Evolutionary conservation across 2,113 vertebrate species (phyloP).

Genomic region (Theropithecus gelada): DNA sequence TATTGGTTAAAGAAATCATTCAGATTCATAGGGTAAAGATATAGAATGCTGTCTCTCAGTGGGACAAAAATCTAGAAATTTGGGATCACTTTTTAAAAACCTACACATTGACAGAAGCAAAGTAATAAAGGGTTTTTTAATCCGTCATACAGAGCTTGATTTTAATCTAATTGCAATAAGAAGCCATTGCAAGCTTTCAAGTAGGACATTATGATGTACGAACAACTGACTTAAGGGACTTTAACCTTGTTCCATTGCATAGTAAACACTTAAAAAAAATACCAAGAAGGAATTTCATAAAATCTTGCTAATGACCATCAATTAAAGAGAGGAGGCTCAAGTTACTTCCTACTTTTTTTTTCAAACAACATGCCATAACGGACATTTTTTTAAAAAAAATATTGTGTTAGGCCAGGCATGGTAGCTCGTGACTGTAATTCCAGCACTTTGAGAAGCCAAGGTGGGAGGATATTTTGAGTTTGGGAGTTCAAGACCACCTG

Average conservation of each 20-base stretch:
- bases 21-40: not conserved
- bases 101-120: not conserved
- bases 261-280: not conserved
- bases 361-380: not conserved
- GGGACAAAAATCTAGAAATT: not conserved
- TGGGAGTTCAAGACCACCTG: too few relatives aligned
- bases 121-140: not conserved
- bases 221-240: not conserved
- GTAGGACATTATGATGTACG: not conserved
- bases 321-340: not conserved
- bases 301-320: not conserved
- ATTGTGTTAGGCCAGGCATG: too few relatives aligned
- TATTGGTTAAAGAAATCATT: not conserved
- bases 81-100: not conserved
- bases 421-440: too few relatives aligned
- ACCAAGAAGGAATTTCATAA: not conserved
- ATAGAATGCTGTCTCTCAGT: not conserved
- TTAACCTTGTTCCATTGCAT: not conserved
- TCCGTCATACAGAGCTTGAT: not conserved
- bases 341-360: not conserved
- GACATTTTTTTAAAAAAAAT: not conserved
- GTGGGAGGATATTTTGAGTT: too few relatives aligned
- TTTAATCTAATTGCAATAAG: not conserved
- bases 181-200: not conserved
- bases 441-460: too few relatives aligned